A percentile compares a stretch with the other conserved stretches of the same genome.
phyloP scores from a whole-genome alignment of 1,140 invertebrate genomes.

The Drosophila yakuba region DNA sequence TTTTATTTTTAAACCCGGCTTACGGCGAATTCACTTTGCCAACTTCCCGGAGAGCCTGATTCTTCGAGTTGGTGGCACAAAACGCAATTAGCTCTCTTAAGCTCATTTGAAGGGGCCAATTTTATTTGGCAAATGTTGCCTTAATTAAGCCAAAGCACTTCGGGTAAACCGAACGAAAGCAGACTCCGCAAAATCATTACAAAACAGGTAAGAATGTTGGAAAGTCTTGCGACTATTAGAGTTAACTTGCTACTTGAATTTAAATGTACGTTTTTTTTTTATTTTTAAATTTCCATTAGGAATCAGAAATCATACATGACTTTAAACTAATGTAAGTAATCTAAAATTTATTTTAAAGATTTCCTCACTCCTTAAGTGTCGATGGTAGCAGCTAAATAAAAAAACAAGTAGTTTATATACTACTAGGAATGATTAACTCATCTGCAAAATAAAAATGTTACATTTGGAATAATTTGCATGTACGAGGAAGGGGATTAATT shows the following conservation, averaged over 20 bases:
- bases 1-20: constrained; percentile 28
- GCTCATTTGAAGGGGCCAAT: constrained; percentile 66
- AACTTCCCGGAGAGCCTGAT: constrained; percentile 18
- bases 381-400: too few relatives aligned
- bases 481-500: neutral
- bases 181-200: constrained; percentile 55
- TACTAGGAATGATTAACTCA: too few relatives aligned
- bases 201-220: constrained; percentile 4
- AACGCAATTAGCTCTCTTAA: constrained; percentile 70
- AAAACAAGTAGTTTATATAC: too few relatives aligned
- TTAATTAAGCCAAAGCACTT: constrained; percentile 70
- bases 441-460: too few relatives aligned
- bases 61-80: constrained; percentile 17
- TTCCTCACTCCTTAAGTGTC: too few relatives aligned
- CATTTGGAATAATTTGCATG: neutral
- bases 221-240: neutral
- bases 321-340: too few relatives aligned
- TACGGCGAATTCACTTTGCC: constrained; percentile 51
- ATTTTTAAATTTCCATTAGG: too few relatives aligned
- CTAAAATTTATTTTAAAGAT: neutral
- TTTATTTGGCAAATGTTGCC: constrained; percentile 72
- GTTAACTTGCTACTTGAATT: neutral
- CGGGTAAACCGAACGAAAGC: constrained; percentile 56
- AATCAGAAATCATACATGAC: too few relatives aligned
- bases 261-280: neutral